Evolutionary conservation across 2,888 invertebrate genomes (phyloP), one percentile per base, ranked within the genome.

Genomic region (Lottia scabra): DNA sequence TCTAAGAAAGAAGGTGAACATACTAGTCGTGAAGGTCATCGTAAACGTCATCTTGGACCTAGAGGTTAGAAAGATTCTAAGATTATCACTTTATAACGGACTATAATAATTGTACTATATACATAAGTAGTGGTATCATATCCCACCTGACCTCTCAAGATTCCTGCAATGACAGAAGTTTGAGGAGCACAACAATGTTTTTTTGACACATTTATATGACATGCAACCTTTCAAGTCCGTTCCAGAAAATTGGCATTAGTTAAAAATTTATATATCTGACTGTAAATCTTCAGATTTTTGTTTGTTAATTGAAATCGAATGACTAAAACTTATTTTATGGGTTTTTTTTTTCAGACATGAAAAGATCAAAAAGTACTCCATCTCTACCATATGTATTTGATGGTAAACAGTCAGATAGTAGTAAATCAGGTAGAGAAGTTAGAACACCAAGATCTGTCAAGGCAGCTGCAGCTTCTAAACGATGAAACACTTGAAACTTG

Each of bases 281-380:
- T 38, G 3, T 4, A 10, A 2, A 38, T 38, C 38, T 1, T 4
- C 10, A 8, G 38, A 30, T 38, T 10, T 8, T 38, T 38, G 38
- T 38, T 38, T 38, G 38, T 10, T 8, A 6, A 38, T 38, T 6
- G 38, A 6, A 38, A 30, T 30, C 6, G 6, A 38, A 38, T 38
- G 30, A 30, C 2, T 30, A 48, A 56, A 56, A 23, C 10, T 70
- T 13, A 23, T 44, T 72, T 68, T 62, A 45, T 71, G 19, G n/a
- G n/a, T n/a, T n/a, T n/a, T n/a, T n/a, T 38, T 45, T 46, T 74
- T 0, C 71, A 86, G 86, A 86, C 80, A 72, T 86, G 72, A 81
- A 84, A 72, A 77, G 86, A 48, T 85, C 85, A 8, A 84, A 84
- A 77, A 86, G 86, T 76, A 86, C 84, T 74, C 86, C 86, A 23